phyloP scores from a whole-genome alignment of 2,797 vertebrate genomes.

The Gadopsis bispinosus region DNA sequence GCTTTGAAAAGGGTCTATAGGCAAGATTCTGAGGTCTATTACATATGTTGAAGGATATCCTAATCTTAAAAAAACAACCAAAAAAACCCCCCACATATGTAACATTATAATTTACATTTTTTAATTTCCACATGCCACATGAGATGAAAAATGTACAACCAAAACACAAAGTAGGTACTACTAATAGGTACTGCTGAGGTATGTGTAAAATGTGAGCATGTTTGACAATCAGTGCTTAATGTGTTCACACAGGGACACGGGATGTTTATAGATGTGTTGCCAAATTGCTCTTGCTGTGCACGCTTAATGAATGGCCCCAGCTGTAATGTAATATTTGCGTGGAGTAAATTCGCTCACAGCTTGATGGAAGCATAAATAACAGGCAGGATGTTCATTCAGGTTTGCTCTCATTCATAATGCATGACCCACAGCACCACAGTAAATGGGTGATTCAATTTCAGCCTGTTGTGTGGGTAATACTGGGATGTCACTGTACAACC shows the following conservation, averaged over 20 bases:
- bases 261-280: slow-evolving; percentile 64
- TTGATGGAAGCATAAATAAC: slow-evolving; percentile 76
- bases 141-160: neutral
- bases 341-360: slow-evolving; percentile 75
- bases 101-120: neutral
- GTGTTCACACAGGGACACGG: slow-evolving; percentile 23
- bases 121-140: no score
- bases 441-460: slow-evolving; percentile 71
- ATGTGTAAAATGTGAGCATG: slow-evolving; percentile 13
- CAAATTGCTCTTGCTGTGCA: slow-evolving; percentile 61
- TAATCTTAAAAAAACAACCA: neutral
- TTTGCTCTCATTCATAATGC: slow-evolving; percentile 79
- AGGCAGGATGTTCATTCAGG: slow-evolving; percentile 75
- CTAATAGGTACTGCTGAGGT: slow-evolving; percentile 12
- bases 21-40: neutral
- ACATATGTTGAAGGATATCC: neutral
- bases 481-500: slow-evolving; percentile 32
- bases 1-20: neutral
- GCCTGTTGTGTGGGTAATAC: slow-evolving; percentile 55
- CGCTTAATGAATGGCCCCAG: slow-evolving; percentile 67
- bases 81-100: no score
- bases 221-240: slow-evolving; percentile 36
- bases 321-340: slow-evolving; percentile 76
- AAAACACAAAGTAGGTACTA: slow-evolving; percentile 13
- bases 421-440: slow-evolving; percentile 64